Evolutionary conservation across 2,888 invertebrate species (phyloP).

Genomic region (Crematogaster levior): DNA sequence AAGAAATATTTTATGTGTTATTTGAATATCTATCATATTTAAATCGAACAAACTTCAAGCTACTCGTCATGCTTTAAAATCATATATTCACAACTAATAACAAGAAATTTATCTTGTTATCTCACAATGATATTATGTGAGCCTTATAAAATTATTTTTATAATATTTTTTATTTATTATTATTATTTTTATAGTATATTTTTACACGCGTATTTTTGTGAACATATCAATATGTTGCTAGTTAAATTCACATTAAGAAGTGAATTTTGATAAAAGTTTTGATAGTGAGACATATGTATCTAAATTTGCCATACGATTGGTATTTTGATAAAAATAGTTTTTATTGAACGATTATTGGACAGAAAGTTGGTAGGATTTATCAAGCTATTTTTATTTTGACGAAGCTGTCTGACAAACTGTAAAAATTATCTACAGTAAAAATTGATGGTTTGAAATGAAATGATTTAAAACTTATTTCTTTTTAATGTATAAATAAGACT

Average conservation of each 20-base stretch:
- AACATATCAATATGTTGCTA: neutral
- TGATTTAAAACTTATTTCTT: neutral
- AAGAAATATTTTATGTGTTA: neutral
- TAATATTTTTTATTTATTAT: neutral
- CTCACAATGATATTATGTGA: neutral
- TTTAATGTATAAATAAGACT: neutral
- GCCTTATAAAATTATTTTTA: neutral
- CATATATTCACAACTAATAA: neutral
- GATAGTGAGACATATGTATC: too few relatives aligned
- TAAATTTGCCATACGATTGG: too few relatives aligned
- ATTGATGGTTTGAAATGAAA: neutral
- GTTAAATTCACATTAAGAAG: neutral
- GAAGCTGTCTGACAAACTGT: neutral
- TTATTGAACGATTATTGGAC: neutral
- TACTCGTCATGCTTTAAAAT: neutral
- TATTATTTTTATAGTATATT: neutral
- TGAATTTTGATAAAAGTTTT: too few relatives aligned
- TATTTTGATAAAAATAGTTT: neutral
- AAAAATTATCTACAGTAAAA: neutral
- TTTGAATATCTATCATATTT: neutral
- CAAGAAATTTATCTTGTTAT: neutral
- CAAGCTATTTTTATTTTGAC: neutral
- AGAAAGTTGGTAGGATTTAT: neutral
- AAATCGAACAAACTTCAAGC: neutral
- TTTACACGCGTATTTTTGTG: neutral